phyloP scores from a whole-genome alignment of 2,888 invertebrate genomes.

The Rotaria sp. region DNA sequence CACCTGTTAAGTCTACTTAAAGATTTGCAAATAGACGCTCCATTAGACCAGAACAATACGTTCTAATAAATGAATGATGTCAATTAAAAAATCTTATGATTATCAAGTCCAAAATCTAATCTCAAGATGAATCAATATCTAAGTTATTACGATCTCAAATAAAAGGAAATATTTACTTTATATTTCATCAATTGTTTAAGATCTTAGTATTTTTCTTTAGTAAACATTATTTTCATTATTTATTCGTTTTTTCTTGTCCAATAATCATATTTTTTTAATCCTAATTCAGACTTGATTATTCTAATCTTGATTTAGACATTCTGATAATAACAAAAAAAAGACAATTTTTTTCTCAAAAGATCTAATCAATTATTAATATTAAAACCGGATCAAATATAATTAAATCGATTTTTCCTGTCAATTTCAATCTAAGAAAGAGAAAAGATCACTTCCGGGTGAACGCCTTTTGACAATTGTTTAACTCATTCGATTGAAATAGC shows the following conservation, averaged over 20 bases:
- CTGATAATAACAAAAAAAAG: background rate
- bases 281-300: background rate
- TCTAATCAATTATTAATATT: slow-evolving; percentile 2
- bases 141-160: too few species aligned
- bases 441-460: slow-evolving; percentile 13
- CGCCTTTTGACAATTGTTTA: slow-evolving; percentile 19
- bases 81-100: too few species aligned
- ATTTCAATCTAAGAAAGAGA: background rate
- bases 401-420: slow-evolving; percentile 11
- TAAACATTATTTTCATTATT: background rate
- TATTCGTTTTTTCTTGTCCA: background rate
- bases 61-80: too few species aligned
- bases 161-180: too few species aligned
- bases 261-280: background rate
- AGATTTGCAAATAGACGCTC: too few species aligned
- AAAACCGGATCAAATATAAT: slow-evolving; percentile 15
- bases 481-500: background rate
- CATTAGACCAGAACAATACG: too few species aligned
- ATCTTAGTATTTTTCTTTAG: too few species aligned
- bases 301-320: background rate
- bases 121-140: too few species aligned
- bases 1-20: too few species aligned
- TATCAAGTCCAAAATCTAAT: too few species aligned
- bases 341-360: background rate
- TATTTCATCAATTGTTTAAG: too few species aligned